Evolutionary conservation across 30 jellyfish, hydroid and myxozoan genomes (phyloP), one percentile per base, ranked within the genome.

Genomic region (Hydractinia symbiolongicarpus): DNA sequence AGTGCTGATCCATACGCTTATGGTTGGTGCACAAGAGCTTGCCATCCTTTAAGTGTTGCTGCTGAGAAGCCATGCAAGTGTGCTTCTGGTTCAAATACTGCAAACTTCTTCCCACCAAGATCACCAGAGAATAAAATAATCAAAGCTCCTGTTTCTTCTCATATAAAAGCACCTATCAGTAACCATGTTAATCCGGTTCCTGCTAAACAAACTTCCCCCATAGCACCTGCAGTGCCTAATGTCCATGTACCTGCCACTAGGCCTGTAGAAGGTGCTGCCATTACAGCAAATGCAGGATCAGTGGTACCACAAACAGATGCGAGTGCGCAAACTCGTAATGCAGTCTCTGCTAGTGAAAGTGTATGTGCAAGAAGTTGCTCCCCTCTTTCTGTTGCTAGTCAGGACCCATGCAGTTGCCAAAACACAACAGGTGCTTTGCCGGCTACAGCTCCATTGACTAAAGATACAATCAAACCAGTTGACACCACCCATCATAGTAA

Each of bases 21-120:
- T n/a, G 86, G 85, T 5, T 90, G 97, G 97, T 90, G 97, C 50
- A 50, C 77, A 10, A 83, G 80, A 61, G 97, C 97, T 2, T 90
- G 97, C 74, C 86, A 86, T 16, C 95, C 95, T 8, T 84, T 89
- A 51, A 83, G 79, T 61, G 95, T 90, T 56, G 60, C 95, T 52
- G 57, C 81, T 4, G 85, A 94, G 9, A 82, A 77, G 51, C 97
- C 97, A 7, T 90, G 97, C 57, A 84, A 86, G 68, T 90, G 97
- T 56, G 86, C 81, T 15, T 9, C 61, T 71, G 61, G 60, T 30
- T 30, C 44, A 30, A 30, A 30, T 17, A 51, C 81, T 51, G 50
- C 44, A 8, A 71, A 21, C 17, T 54, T 61, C 5, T 81, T 68
- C 53, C 81, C 89, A 14, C 89, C 89, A 19, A 56, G 86, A 44